Percentiles rank a stretch among this genome's conserved stretches.
Evolutionary conservation across 2,797 vertebrate genomes (phyloP).

Genomic region (Sebastes goodei): DNA sequence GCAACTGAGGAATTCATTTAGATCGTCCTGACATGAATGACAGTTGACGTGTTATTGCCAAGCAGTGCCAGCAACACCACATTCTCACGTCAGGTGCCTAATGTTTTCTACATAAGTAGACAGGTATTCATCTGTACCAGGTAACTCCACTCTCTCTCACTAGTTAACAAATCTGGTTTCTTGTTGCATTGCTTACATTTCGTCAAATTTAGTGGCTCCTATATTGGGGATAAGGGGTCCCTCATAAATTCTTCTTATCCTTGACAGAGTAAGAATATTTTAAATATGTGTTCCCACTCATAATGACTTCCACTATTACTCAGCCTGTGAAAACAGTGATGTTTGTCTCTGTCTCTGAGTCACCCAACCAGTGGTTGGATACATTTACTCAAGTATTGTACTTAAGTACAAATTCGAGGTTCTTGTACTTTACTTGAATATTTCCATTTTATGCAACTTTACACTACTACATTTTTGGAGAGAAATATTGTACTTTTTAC

Average conservation of each 20-base stretch:
- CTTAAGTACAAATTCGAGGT: no score
- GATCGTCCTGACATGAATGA: fast-evolving
- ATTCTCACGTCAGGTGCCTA: no score
- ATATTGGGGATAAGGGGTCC: background rate
- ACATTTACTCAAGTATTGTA: no score
- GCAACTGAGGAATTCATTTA: fast-evolving
- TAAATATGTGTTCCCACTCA: background rate
- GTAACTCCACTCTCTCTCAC: background rate
- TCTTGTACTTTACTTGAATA: no score
- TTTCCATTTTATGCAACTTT: no score
- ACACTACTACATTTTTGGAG: no score
- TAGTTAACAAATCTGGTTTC: background rate
- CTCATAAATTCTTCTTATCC: background rate
- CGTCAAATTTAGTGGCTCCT: background rate
- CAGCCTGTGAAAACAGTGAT: background rate
- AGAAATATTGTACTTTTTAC: no score
- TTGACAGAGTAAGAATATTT: background rate
- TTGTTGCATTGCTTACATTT: background rate
- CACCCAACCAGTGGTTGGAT: no score
- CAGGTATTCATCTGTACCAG: background rate
- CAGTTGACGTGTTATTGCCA: no score
- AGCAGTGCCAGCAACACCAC: background rate
- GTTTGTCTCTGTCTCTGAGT: no score
- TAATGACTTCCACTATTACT: no score
- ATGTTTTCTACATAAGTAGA: background rate